Percentiles rank a stretch among this genome's conserved stretches.
phyloP scores from a whole-genome alignment of 2,113 vertebrate genomes.

The Xiphias gladius region DNA sequence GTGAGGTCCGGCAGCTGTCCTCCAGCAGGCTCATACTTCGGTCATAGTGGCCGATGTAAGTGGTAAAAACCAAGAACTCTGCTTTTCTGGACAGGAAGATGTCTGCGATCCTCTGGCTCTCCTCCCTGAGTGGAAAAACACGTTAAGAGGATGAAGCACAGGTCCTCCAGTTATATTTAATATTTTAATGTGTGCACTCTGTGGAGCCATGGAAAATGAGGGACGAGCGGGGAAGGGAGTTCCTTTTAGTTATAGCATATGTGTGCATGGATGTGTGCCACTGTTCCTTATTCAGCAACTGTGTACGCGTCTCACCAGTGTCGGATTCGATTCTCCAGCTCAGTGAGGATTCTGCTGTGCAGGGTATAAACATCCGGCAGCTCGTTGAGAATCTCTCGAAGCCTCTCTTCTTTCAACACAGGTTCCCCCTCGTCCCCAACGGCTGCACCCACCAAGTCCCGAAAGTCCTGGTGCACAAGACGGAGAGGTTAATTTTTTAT shows the following conservation, averaged over 20 bases:
- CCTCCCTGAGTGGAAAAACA: constrained; percentile 85
- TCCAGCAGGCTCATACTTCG: constrained; percentile 89
- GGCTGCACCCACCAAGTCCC: constrained; percentile 83
- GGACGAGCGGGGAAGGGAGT: neutral
- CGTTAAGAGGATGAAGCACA: neutral
- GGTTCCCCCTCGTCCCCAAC: constrained; percentile 85
- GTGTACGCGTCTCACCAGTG: constrained; percentile 85
- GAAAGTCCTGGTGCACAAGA: constrained; percentile 87
- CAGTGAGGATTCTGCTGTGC: constrained; percentile 89
- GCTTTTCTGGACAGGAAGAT: constrained; percentile 89
- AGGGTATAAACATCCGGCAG: constrained; percentile 90
- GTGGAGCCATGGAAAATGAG: neutral
- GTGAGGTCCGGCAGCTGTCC: constrained; percentile 86
- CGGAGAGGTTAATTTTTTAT: neutral
- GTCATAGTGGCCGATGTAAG: constrained; percentile 92
- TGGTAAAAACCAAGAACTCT: constrained; percentile 88
- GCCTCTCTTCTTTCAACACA: constrained; percentile 83
- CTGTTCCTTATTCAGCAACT: neutral
- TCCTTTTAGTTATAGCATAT: neutral
- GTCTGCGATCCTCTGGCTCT: constrained; percentile 91
- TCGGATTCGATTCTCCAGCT: constrained; percentile 88
- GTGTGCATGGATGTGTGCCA: neutral
- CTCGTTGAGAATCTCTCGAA: constrained; percentile 89
- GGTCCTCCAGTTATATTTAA: neutral
- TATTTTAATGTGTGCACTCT: neutral